Conservation (phyloP, 2,113 vertebrate genomes). For the Brachirus orientalis region DNA sequence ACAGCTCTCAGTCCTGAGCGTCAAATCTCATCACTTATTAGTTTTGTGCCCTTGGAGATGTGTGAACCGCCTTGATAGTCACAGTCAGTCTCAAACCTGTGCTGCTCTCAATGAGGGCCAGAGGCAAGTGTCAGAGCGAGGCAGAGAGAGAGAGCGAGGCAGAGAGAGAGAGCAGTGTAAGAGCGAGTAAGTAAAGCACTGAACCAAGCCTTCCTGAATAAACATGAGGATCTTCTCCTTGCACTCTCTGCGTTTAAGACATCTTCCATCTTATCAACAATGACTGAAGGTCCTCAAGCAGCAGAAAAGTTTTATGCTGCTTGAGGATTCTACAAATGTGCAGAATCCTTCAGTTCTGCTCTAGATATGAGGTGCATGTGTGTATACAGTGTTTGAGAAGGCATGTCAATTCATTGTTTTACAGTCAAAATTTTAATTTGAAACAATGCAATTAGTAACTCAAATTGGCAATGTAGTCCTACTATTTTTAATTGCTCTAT, state of each 20-base stretch:
- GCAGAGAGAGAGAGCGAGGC: neutral
- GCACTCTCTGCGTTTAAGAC: constrained; percentile 35
- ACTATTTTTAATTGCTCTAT: too few relatives aligned
- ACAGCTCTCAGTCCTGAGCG: constrained; percentile 46
- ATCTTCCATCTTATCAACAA: constrained; percentile 49
- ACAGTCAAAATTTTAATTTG: too few relatives aligned
- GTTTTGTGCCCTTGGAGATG: constrained; percentile 40
- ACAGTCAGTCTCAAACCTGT: constrained; percentile 10
- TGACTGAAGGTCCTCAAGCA: constrained; percentile 62
- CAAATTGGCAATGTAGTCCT: too few relatives aligned
- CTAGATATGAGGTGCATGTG: constrained; percentile 35
- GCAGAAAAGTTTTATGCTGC: constrained; percentile 66
- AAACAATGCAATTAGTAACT: too few relatives aligned
- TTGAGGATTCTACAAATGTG: too few relatives aligned
- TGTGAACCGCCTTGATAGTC: constrained; percentile 33
- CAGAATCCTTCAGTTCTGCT: constrained; percentile 65
- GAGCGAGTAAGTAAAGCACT: too few relatives aligned
- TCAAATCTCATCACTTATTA: constrained; percentile 60
- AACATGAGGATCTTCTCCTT: constrained; percentile 69
- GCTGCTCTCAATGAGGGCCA: constrained; percentile 32
- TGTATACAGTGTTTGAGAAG: constrained; percentile 54
- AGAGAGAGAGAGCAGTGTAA: neutral
- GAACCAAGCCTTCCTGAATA: constrained; percentile 64
- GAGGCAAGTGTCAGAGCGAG: constrained; percentile 15
- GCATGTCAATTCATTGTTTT: too few relatives aligned